A percentile compares a stretch with the other conserved stretches of the same genome.
Conservation (phyloP, 2,888 invertebrate species). For the Anarsia innoxiella region DNA sequence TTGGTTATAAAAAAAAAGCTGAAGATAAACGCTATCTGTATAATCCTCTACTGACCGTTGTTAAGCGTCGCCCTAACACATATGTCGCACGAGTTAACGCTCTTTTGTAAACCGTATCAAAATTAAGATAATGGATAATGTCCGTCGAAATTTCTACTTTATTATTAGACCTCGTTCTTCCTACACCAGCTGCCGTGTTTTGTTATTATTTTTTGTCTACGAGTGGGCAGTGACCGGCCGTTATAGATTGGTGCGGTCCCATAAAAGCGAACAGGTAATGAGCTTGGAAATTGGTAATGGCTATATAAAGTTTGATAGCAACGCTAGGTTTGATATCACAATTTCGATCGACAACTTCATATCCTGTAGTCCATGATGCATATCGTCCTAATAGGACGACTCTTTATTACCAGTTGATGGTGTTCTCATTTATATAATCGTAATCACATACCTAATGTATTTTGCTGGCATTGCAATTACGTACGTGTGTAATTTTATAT, state of each 20-base stretch:
- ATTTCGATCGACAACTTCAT: constrained; percentile 50
- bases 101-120: constrained; percentile 69
- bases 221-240: constrained; percentile 54
- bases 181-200: constrained; percentile 56
- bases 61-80: constrained; percentile 38
- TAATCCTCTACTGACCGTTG: constrained; percentile 36
- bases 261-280: constrained; percentile 59
- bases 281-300: constrained; percentile 65
- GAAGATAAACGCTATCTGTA: constrained; percentile 19
- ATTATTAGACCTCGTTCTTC: constrained; percentile 51
- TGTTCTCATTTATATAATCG: too few species aligned
- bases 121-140: constrained; percentile 72
- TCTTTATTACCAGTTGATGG: too few species aligned
- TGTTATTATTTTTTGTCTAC: constrained; percentile 38
- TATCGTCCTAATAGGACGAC: constrained; percentile 7
- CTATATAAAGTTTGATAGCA: constrained; percentile 51
- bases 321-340: constrained; percentile 37
- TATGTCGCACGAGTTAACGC: constrained; percentile 63
- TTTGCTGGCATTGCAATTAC: too few species aligned
- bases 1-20: constrained; percentile 8
- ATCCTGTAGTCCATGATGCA: constrained; percentile 30
- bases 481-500: too few species aligned
- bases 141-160: constrained; percentile 61
- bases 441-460: too few species aligned
- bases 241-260: constrained; percentile 56